These are phyloP conservation scores for Lysandra coridon DNA, from an alignment of 2,888 invertebrate genomes.

Conservation along the genomic window DNA sequence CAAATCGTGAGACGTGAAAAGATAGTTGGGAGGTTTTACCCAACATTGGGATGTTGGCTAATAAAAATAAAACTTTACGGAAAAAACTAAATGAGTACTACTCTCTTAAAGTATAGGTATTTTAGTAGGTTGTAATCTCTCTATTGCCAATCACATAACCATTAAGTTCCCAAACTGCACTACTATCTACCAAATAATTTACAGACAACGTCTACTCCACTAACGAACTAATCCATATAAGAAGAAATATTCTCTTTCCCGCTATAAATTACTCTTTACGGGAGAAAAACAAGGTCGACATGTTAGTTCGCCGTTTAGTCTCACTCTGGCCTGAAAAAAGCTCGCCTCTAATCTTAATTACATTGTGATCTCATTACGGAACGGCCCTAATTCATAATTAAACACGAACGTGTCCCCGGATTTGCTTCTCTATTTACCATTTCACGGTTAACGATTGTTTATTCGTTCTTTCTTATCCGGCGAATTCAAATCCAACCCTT, in stretches of 20 bases:
- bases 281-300: constrained; percentile 45
- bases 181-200: neutral
- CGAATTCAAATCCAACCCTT: constrained; percentile 69
- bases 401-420: constrained; percentile 72
- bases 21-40: no score
- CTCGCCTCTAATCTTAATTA: constrained; percentile 77
- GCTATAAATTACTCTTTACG: constrained; percentile 40
- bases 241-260: constrained; percentile 17
- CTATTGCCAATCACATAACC: neutral
- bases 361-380: constrained; percentile 78
- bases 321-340: constrained; percentile 68
- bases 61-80: no score
- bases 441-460: constrained; percentile 71
- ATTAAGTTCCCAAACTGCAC: neutral
- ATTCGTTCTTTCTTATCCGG: constrained; percentile 61
- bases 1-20: neutral
- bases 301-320: constrained; percentile 65
- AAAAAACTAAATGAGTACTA: no score
- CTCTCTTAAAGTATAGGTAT: no score
- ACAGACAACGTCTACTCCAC: constrained; percentile 21
- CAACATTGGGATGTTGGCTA: no score
- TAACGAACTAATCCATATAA: constrained; percentile 28
- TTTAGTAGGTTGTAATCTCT: neutral
- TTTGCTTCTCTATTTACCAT: constrained; percentile 74
- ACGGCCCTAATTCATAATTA: constrained; percentile 78